Conservation (phyloP, 1,140 invertebrate genomes). For the Pollicipes pollicipes region DNA sequence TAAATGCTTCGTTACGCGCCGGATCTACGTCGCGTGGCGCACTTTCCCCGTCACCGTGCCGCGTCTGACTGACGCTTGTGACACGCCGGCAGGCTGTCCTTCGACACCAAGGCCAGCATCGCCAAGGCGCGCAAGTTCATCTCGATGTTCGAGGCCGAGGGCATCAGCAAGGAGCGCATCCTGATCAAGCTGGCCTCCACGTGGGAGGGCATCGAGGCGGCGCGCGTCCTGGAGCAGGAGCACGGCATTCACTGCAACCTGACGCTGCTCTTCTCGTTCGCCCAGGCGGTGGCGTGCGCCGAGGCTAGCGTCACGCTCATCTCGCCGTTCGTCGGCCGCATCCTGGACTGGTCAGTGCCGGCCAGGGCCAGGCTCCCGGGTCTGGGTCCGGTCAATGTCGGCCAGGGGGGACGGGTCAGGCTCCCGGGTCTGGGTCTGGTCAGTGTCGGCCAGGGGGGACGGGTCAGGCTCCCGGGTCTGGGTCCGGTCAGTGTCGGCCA, state of each 20-base stretch:
- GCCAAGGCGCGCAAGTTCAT: constrained; percentile 77
- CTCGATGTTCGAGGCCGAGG: constrained; percentile 68
- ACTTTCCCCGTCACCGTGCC: too few species aligned
- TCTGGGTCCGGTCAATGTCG: too few species aligned
- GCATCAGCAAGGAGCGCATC: constrained; percentile 79
- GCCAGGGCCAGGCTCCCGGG: too few species aligned
- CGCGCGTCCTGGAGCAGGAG: constrained; percentile 74
- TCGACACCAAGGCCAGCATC: constrained; percentile 80
- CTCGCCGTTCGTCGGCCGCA: constrained; percentile 74
- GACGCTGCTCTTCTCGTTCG: constrained; percentile 86
- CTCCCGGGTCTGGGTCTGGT: too few species aligned
- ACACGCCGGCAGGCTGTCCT: constrained; percentile 53
- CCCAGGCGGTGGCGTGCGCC: constrained; percentile 93
- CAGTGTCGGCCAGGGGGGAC: too few species aligned
- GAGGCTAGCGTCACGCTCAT: constrained; percentile 94
- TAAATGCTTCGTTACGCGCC: constrained; percentile 8
- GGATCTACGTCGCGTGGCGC: not conserved
- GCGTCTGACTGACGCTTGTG: constrained; percentile 9
- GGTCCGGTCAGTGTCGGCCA: too few species aligned
- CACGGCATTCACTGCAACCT: constrained; percentile 95
- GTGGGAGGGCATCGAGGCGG: constrained; percentile 98
- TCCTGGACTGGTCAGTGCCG: constrained; percentile 70
- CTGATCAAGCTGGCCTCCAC: constrained; percentile 94
- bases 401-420: too few species aligned
- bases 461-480: too few species aligned